Conservation (phyloP, 2,888 invertebrate genomes). For the Melipona bicolor region DNA sequence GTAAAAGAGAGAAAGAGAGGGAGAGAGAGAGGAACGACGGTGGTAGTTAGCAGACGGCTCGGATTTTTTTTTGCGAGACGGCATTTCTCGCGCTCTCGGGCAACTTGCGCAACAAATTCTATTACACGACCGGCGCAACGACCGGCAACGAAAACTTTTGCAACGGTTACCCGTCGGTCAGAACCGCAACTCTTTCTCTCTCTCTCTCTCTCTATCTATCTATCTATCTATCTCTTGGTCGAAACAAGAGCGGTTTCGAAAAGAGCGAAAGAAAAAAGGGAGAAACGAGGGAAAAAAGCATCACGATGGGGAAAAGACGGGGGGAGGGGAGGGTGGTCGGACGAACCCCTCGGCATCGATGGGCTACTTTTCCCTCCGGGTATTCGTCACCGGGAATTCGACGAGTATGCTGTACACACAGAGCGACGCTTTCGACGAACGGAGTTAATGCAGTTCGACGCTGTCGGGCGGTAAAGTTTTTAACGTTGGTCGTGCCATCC, state of each 20-base stretch:
- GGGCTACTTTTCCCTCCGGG: slow-evolving; percentile 59
- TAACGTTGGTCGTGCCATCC: slow-evolving; percentile 46
- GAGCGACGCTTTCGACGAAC: slow-evolving; percentile 54
- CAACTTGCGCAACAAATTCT: slow-evolving; percentile 65
- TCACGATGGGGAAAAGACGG: not conserved
- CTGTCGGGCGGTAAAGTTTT: slow-evolving; percentile 74
- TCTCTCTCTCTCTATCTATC: not conserved
- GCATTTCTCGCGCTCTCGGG: slow-evolving; percentile 45
- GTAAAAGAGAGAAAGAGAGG: not conserved
- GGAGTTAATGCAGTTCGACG: slow-evolving; percentile 70
- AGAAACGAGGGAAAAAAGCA: not conserved
- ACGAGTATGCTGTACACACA: slow-evolving; percentile 41
- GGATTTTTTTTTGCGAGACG: slow-evolving; percentile 42
- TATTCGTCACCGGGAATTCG: slow-evolving; percentile 61
- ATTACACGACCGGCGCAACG: slow-evolving; percentile 51
- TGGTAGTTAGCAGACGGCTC: too few relatives aligned
- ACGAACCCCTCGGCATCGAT: slow-evolving; percentile 41
- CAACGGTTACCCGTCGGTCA: slow-evolving; percentile 39
- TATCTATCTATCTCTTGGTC: not conserved
- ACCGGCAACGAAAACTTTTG: slow-evolving; percentile 62
- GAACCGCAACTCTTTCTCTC: slow-evolving; percentile 35
- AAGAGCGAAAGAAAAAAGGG: slow-evolving; percentile 1
- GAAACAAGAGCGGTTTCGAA: slow-evolving; percentile 39
- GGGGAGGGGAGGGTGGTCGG: not conserved
- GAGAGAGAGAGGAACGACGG: too few relatives aligned